Conservation (phyloP, 2,113 vertebrate genomes). For the Myiozetetes cayanensis region DNA sequence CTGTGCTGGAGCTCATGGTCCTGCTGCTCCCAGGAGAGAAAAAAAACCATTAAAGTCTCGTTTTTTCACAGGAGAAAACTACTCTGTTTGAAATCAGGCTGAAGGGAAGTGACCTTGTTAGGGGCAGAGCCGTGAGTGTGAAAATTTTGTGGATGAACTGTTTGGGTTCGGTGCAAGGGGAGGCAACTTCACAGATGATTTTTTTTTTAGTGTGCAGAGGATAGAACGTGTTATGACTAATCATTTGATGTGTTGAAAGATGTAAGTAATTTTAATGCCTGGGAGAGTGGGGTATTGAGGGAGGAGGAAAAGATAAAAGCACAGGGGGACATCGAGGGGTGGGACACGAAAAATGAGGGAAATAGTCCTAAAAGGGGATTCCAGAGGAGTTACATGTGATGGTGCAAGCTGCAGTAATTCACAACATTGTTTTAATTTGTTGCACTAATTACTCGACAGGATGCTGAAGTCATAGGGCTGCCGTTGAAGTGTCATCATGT, state of each 20-base stretch:
- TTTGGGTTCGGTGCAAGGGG: neutral
- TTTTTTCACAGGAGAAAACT: neutral
- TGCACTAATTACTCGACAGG: neutral
- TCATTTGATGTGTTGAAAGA: rapidly evolving
- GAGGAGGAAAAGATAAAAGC: neutral
- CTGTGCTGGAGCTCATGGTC: constrained; percentile 48
- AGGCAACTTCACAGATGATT: neutral
- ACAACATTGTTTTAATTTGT: neutral
- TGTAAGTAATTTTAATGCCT: rapidly evolving
- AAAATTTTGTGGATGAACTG: neutral
- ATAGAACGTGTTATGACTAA: neutral
- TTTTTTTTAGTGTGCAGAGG: rapidly evolving
- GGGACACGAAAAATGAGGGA: too few relatives aligned
- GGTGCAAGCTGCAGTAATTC: neutral
- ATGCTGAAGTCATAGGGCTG: neutral
- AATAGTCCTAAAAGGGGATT: neutral
- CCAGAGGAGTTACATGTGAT: neutral
- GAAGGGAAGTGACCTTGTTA: neutral
- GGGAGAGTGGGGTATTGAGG: neutral
- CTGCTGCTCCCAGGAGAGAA: neutral
- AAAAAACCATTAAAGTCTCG: neutral
- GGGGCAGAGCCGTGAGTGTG: neutral
- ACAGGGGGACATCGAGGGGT: neutral
- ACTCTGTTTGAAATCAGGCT: neutral
- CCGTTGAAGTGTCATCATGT: neutral